Conservation (phyloP, 2,888 invertebrate genomes). For the Tribolium freemani region DNA sequence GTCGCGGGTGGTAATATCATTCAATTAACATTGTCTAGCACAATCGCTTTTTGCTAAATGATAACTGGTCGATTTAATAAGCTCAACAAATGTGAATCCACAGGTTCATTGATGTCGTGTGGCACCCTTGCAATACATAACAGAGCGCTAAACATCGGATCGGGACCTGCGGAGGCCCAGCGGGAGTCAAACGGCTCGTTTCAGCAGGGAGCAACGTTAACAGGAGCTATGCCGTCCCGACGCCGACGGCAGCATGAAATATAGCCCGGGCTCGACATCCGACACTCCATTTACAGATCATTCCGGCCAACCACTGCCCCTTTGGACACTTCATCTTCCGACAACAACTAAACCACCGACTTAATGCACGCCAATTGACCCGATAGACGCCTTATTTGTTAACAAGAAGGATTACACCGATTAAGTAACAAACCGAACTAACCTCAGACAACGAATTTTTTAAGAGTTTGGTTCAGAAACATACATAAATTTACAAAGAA, state of each 20-base stretch:
- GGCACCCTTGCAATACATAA: slow-evolving; percentile 51
- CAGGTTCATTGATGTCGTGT: slow-evolving; percentile 53
- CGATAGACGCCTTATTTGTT: slow-evolving; percentile 65
- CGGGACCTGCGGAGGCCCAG: slow-evolving; percentile 61
- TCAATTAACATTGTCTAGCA: slow-evolving; percentile 60
- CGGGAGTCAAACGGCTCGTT: slow-evolving; percentile 58
- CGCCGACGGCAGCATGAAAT: slow-evolving; percentile 69
- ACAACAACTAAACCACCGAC: slow-evolving; percentile 59
- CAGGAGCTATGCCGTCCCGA: slow-evolving; percentile 59
- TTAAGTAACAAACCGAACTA: not conserved
- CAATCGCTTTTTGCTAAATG: slow-evolving; percentile 57
- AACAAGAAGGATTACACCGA: slow-evolving; percentile 42
- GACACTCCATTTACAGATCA: slow-evolving; percentile 74
- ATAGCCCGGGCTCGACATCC: slow-evolving; percentile 69
- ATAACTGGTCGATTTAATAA: slow-evolving; percentile 54
- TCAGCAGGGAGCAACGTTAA: slow-evolving; percentile 63
- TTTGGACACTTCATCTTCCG: slow-evolving; percentile 70
- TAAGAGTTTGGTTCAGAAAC: not conserved
- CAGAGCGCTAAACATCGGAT: slow-evolving; percentile 60
- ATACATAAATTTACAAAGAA: no score
- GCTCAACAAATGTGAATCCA: slow-evolving; percentile 57
- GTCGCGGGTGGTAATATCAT: slow-evolving; percentile 59
- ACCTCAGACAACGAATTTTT: not conserved
- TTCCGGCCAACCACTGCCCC: slow-evolving; percentile 71
- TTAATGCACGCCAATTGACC: slow-evolving; percentile 66